A percentile compares a stretch with the other conserved stretches of the same genome.
phyloP scores from a whole-genome alignment of 2,797 vertebrate species.

The Peromyscus nudipes region DNA sequence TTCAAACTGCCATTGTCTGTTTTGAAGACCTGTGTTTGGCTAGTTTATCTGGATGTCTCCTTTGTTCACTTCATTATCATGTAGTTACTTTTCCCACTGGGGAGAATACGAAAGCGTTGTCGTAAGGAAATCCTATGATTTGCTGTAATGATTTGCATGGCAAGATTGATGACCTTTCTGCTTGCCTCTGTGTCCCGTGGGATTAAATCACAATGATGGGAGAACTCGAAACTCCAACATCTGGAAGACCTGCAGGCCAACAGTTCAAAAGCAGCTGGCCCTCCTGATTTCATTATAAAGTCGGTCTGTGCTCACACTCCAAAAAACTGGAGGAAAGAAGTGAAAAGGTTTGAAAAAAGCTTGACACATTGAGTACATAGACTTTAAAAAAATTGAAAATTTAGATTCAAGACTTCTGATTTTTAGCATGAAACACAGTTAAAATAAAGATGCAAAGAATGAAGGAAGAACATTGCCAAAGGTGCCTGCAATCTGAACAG shows the following conservation, averaged over 20 bases:
- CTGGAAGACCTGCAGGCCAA: background rate
- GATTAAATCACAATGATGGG: background rate
- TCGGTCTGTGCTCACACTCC: background rate
- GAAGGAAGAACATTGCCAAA: slow-evolving; percentile 56
- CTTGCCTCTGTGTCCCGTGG: background rate
- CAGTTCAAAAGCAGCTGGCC: background rate
- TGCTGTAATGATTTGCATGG: slow-evolving; percentile 5
- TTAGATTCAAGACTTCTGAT: background rate
- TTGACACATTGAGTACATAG: slow-evolving; percentile 14
- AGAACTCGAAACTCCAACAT: background rate
- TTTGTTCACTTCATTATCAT: background rate
- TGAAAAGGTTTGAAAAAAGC: too few species aligned
- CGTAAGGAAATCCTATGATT: background rate
- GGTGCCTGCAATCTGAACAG: background rate
- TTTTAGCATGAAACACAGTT: slow-evolving; percentile 38
- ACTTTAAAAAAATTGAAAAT: slow-evolving; percentile 25
- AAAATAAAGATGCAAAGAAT: slow-evolving; percentile 24
- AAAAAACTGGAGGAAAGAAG: background rate
- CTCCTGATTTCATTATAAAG: background rate
- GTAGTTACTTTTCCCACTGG: background rate
- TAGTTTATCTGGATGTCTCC: background rate
- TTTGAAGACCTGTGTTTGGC: background rate
- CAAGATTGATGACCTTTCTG: background rate
- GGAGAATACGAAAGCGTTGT: background rate
- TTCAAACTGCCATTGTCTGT: background rate